Conservation (phyloP, 2,888 invertebrate genomes). For the Drosophila robusta region DNA sequence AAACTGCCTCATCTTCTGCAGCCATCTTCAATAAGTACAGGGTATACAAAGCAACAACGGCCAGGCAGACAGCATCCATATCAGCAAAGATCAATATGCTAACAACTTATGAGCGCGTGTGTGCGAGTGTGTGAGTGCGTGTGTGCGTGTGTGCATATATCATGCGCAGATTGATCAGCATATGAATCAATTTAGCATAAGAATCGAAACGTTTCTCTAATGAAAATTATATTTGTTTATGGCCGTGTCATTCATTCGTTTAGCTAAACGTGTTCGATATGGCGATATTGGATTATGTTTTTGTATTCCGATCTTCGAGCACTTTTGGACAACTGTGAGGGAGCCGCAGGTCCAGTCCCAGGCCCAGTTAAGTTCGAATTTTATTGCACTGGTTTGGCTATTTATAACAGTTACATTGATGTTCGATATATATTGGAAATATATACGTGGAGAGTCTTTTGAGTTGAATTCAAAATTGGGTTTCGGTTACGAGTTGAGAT, state of each 20-base stretch:
- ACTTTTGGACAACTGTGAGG: constrained; percentile 33
- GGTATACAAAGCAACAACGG: constrained; percentile 34
- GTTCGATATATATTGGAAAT: constrained; percentile 46
- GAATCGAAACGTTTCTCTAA: constrained; percentile 76
- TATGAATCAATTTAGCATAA: constrained; percentile 75
- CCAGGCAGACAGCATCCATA: constrained; percentile 25
- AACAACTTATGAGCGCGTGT: constrained; percentile 23
- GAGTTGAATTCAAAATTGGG: constrained; percentile 28
- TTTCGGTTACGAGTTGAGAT: constrained; percentile 19
- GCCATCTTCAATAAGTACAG: neutral
- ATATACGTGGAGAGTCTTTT: constrained; percentile 29
- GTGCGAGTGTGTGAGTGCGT: constrained; percentile 4
- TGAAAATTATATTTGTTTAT: constrained; percentile 66
- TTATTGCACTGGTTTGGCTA: constrained; percentile 46
- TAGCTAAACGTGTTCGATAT: constrained; percentile 61
- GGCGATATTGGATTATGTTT: constrained; percentile 21
- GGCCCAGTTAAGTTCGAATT: constrained; percentile 40
- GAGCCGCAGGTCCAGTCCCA: constrained; percentile 1
- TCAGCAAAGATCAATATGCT: constrained; percentile 47
- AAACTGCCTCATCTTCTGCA: too few species aligned
- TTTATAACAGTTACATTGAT: constrained; percentile 49
- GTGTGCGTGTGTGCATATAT: constrained; percentile 34
- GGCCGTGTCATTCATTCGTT: constrained; percentile 55
- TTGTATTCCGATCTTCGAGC: neutral
- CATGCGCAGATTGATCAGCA: constrained; percentile 68